Percentiles rank a stretch among this genome's conserved stretches.
phyloP scores from a whole-genome alignment of 2,113 vertebrate genomes.

The Monarcha castaneiventris region DNA sequence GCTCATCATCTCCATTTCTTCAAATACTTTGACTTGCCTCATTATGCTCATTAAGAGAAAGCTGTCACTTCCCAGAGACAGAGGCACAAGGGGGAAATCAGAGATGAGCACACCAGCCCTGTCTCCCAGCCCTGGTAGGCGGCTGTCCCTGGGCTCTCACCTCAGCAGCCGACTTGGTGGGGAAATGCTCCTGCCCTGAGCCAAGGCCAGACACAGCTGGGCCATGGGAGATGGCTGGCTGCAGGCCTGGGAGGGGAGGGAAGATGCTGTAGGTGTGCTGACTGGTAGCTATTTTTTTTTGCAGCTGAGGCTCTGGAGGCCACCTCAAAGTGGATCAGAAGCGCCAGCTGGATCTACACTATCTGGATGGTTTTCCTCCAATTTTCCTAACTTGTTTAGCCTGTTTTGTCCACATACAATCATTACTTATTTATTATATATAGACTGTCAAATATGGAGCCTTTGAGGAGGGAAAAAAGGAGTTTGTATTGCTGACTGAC shows the following conservation, averaged over 20 bases:
- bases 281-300: neutral
- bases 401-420: neutral
- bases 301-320: neutral
- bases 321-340: neutral
- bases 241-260: neutral
- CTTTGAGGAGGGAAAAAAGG: neutral
- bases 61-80: neutral
- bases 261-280: neutral
- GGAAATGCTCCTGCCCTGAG: neutral
- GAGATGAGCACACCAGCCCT: rapidly evolving
- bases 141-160: neutral
- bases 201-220: neutral
- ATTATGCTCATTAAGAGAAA: neutral
- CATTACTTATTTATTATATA: constrained; percentile 39
- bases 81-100: neutral
- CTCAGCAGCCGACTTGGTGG: rapidly evolving
- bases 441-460: neutral
- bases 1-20: neutral
- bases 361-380: neutral
- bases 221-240: neutral
- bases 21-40: neutral
- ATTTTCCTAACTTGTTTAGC: neutral
- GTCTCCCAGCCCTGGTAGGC: neutral
- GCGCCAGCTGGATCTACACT: neutral
- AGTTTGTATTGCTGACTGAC: neutral